phyloP scores from a whole-genome alignment of 2,888 invertebrate genomes.

The Anodontia alba region DNA sequence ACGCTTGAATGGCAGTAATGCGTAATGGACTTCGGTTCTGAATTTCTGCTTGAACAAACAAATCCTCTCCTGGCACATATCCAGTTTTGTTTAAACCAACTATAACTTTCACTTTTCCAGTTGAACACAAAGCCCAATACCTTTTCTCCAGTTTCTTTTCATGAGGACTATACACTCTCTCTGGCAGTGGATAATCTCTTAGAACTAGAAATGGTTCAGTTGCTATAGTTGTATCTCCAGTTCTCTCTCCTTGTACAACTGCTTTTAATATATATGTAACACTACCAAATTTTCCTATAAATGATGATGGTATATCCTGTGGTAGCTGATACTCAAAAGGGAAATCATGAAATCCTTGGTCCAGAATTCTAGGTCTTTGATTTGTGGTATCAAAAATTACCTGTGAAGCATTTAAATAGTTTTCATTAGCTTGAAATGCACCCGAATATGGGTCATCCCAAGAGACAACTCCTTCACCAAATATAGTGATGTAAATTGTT shows the following conservation, averaged over 20 bases:
- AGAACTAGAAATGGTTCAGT: conserved; percentile 84
- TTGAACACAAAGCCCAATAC: conserved; percentile 75
- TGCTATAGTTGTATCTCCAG: conserved; percentile 80
- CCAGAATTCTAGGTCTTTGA: conserved; percentile 62
- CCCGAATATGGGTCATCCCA: conserved; percentile 79
- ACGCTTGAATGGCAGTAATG: conserved; percentile 77
- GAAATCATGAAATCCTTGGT: conserved; percentile 77
- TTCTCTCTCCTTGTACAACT: conserved; percentile 78
- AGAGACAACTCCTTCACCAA: conserved; percentile 79
- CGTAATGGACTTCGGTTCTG: conserved; percentile 78
- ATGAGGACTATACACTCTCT: conserved; percentile 42
- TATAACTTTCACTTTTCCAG: conserved; percentile 78
- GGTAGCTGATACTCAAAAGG: conserved; percentile 82
- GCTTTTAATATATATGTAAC: conserved; percentile 84
- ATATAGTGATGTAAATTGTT: conserved; percentile 62
- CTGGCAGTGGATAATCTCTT: conserved; percentile 66
- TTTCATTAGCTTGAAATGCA: conserved; percentile 76
- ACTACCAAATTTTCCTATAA: conserved; percentile 84
- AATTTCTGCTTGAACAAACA: conserved; percentile 81
- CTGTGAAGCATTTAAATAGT: conserved; percentile 80
- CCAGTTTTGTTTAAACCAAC: conserved; percentile 78
- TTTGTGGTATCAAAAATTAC: conserved; percentile 33
- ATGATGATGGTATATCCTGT: conserved; percentile 82
- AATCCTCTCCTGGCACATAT: conserved; percentile 82
- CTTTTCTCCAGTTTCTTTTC: conserved; percentile 65